phyloP scores from a whole-genome alignment of 2,797 vertebrate species.

The Argentina silus region DNA sequence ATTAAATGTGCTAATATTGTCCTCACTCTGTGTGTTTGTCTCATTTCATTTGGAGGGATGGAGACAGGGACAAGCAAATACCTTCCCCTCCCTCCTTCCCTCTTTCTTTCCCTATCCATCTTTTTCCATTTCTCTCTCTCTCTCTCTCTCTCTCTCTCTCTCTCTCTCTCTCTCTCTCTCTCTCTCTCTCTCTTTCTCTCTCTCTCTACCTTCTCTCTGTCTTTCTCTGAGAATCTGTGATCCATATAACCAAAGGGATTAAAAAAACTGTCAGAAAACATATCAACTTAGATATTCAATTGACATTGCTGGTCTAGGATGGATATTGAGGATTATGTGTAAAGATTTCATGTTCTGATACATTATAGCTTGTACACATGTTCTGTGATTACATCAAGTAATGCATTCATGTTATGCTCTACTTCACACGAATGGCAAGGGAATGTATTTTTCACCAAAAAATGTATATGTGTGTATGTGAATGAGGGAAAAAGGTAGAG shows the following conservation, averaged over 20 bases:
- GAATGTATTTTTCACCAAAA: conserved; percentile 25
- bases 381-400: conserved; percentile 14
- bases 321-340: neutral
- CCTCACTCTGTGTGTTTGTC: conserved; percentile 43
- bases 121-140: too few relatives aligned
- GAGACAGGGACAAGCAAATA: conserved; percentile 16
- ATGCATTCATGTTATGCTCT: conserved; percentile 1
- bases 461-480: conserved; percentile 49
- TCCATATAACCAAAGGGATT: neutral
- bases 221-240: neutral
- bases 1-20: conserved; percentile 65
- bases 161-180: neutral
- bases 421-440: neutral
- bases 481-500: conserved; percentile 50
- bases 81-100: neutral
- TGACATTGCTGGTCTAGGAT: neutral
- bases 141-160: neutral
- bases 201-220: neutral
- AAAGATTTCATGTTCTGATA: neutral
- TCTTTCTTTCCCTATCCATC: neutral
- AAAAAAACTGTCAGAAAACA: neutral
- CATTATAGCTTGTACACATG: neutral
- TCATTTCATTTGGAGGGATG: conserved; percentile 42
- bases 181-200: too few relatives aligned
- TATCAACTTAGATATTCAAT: neutral